phyloP scores from a whole-genome alignment of 2,888 invertebrate species.

The Tipula lateralis region DNA sequence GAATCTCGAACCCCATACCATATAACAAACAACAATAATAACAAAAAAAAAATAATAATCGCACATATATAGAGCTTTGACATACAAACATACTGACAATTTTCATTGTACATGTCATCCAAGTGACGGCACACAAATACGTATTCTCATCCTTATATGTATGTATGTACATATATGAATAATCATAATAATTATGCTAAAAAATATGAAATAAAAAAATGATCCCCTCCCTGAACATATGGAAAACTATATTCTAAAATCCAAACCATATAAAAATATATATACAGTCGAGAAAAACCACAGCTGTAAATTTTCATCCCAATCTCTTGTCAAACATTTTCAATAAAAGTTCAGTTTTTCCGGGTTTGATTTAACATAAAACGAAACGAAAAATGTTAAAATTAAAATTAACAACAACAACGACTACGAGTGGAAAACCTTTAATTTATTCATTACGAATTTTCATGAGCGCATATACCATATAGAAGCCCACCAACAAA shows the following conservation, averaged over 20 bases:
- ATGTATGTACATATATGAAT: not conserved
- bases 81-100: not conserved
- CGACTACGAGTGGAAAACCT: not conserved
- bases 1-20: not conserved
- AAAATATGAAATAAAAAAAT: not conserved
- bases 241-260: not conserved
- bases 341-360: not conserved
- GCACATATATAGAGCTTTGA: not conserved
- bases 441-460: not conserved
- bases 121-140: not conserved
- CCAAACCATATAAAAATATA: not conserved
- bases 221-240: not conserved
- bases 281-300: not conserved
- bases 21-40: not conserved
- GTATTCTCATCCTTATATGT: no score
- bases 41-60: no score
- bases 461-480: not conserved
- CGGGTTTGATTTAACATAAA: not conserved
- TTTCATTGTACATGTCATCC: not conserved
- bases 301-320: not conserved
- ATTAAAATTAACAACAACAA: not conserved
- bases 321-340: not conserved
- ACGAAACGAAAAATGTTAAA: not conserved
- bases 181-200: conserved; percentile 1
- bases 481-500: not conserved